Conservation (phyloP, 1,140 invertebrate species). For the Globodera rostochiensis region DNA sequence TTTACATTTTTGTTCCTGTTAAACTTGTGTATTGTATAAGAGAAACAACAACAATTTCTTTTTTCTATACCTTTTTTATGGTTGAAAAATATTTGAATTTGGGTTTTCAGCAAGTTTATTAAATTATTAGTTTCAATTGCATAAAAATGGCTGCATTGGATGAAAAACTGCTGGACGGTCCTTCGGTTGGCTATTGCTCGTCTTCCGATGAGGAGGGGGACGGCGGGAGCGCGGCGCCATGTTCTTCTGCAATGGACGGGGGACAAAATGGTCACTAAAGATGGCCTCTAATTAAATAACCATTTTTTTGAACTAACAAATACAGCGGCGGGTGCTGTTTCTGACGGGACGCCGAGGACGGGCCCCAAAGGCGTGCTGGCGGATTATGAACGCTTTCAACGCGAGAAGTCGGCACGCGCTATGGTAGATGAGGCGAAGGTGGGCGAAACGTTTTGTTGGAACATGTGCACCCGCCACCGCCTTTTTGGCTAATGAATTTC, state of each 20-base stretch:
- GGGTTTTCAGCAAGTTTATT: conserved; percentile 14
- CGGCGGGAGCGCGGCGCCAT: neutral
- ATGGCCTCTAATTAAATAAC: neutral
- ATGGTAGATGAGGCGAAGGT: conserved; percentile 28
- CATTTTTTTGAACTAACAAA: too few relatives aligned
- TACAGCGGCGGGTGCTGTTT: neutral
- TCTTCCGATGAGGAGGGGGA: conserved; percentile 51
- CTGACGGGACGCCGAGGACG: conserved; percentile 26
- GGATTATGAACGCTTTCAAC: conserved; percentile 38
- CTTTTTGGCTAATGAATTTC: too few relatives aligned
- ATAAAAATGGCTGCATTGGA: conserved; percentile 49
- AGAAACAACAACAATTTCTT: neutral
- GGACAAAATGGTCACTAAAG: too few relatives aligned
- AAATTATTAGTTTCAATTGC: conserved; percentile 1
- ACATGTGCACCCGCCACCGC: neutral
- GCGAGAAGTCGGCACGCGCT: conserved; percentile 15
- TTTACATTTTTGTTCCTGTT: neutral
- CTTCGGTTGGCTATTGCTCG: conserved; percentile 51
- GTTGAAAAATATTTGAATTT: neutral
- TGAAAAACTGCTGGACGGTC: conserved; percentile 53
- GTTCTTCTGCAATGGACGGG: neutral
- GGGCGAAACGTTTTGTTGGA: conserved; percentile 16
- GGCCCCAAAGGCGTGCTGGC: conserved; percentile 54
- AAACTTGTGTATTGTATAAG: neutral
- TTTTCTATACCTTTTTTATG: neutral